Evolutionary conservation across 2,797 vertebrate genomes (phyloP), one percentile per base, ranked within the genome.

Genomic region (Siniperca scherzeri): DNA sequence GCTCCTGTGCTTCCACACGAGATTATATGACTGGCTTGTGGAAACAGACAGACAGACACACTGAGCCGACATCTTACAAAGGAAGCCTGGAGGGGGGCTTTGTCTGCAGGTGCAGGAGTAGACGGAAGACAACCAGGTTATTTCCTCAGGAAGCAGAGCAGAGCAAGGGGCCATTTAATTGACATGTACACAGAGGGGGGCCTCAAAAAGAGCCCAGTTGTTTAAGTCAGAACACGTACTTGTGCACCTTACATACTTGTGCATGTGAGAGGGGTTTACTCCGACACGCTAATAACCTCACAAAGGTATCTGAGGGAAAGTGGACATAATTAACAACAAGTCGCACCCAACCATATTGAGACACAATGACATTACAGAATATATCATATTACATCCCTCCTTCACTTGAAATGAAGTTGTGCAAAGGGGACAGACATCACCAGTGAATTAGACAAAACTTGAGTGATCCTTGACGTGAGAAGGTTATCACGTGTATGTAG

Each of bases 41-140:
- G 59, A 64, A 74, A 78, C 40, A 85, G 60, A 67, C 68, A 76
- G 69, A 65, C 59, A 57, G 65, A 66, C 62, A 77, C 33, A 69
- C 57, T 27, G 65, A 82, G 71, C 46, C 52, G 6, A 25, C 44
- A 19, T 82, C 78, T 83, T 85, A 83, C 55, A 77, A 74, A 74
- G 78, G 75, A 86, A 78, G 81, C 52, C 74, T 75, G 25, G 70
- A 70, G 80, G 80, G 70, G 50, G 77, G 59, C 50, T 89, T 89
- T 88, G 85, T 91, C 89, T 87, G 74, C 88, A 95, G 90, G 89
- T 93, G 91, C 75, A 83, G 61, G 42, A 77, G 78, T 25, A 78
- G 85, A 79, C 21, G 8, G 66, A 55, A 71, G 78, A 83, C 78
- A 79, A 79, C 64, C 86, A 77, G 88, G 85, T 90, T 87, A 86